phyloP scores from a whole-genome alignment of 2,888 invertebrate species.

The Drosophila putrida region DNA sequence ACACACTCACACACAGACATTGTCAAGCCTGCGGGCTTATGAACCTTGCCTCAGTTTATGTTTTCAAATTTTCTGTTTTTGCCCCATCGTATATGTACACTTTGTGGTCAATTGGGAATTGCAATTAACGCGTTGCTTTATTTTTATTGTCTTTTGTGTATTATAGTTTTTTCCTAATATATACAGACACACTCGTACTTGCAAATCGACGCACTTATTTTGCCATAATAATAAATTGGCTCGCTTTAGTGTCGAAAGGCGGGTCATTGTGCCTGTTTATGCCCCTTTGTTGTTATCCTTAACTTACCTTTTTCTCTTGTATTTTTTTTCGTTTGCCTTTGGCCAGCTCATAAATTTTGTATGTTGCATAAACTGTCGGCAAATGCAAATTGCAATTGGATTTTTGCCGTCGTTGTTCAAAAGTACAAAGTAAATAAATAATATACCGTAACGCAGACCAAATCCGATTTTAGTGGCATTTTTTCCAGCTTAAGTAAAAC shows the following conservation, averaged over 20 bases:
- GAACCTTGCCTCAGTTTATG: slow-evolving; percentile 50
- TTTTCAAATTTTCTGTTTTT: slow-evolving; percentile 52
- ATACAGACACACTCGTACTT: slow-evolving; percentile 1
- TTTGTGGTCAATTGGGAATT: slow-evolving; percentile 74
- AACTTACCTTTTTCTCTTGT: slow-evolving; percentile 5
- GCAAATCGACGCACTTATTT: slow-evolving; percentile 48
- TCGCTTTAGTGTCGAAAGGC: slow-evolving; percentile 20
- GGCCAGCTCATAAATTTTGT: slow-evolving; percentile 46
- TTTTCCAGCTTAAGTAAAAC: slow-evolving; percentile 27
- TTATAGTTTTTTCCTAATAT: slow-evolving; percentile 37
- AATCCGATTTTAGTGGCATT: slow-evolving; percentile 19
- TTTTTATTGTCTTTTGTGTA: slow-evolving; percentile 61
- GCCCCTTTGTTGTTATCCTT: slow-evolving; percentile 9
- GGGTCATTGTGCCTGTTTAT: slow-evolving; percentile 17
- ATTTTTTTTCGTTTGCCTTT: slow-evolving; percentile 15
- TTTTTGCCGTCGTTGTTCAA: slow-evolving; percentile 9
- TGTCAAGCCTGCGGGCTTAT: slow-evolving; percentile 21
- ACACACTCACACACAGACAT: slow-evolving; percentile 9
- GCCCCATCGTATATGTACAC: slow-evolving; percentile 15
- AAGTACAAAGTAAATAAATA: slow-evolving; percentile 13
- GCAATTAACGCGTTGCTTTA: slow-evolving; percentile 77
- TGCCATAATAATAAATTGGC: slow-evolving; percentile 58
- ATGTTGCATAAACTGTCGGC: slow-evolving; percentile 50
- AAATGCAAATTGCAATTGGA: slow-evolving; percentile 49
- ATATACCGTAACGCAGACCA: slow-evolving; percentile 18